Conservation (phyloP, 2,113 vertebrate species). For the Tenebrosternarchus preto region DNA sequence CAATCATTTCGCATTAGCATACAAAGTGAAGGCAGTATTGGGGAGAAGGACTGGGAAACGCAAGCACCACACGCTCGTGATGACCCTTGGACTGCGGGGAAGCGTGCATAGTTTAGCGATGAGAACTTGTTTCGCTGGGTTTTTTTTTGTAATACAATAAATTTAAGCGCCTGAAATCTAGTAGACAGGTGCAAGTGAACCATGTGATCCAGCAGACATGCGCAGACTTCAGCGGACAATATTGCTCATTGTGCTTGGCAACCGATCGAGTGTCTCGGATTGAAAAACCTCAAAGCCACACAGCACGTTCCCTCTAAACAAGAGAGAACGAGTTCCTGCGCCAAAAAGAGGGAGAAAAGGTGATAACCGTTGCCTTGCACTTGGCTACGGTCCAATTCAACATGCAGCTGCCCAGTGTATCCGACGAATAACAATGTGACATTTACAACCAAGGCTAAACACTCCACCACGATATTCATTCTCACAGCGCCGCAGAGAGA, state of each 20-base stretch:
- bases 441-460: conserved; percentile 46
- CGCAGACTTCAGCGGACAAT: conserved; percentile 48
- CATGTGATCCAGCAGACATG: conserved; percentile 51
- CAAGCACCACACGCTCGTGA: neutral
- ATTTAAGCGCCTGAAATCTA: conserved; percentile 48
- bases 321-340: conserved; percentile 16
- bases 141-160: conserved; percentile 52
- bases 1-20: conserved; percentile 49
- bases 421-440: conserved; percentile 28
- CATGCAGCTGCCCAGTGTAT: conserved; percentile 35
- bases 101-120: conserved; percentile 21
- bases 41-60: conserved; percentile 12
- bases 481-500: neutral
- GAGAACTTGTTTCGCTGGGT: conserved; percentile 7
- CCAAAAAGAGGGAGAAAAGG: conserved; percentile 13
- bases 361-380: conserved; percentile 47
- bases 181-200: conserved; percentile 67
- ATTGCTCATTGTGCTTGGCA: conserved; percentile 34
- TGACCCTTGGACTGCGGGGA: neutral
- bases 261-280: conserved; percentile 34
- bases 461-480: conserved; percentile 30
- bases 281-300: conserved; percentile 28
- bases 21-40: conserved; percentile 23
- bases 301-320: conserved; percentile 37
- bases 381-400: conserved; percentile 35